Base-by-base conservation (phyloP, 1,140 invertebrate species). In the Drosophila ogumai region DNA sequence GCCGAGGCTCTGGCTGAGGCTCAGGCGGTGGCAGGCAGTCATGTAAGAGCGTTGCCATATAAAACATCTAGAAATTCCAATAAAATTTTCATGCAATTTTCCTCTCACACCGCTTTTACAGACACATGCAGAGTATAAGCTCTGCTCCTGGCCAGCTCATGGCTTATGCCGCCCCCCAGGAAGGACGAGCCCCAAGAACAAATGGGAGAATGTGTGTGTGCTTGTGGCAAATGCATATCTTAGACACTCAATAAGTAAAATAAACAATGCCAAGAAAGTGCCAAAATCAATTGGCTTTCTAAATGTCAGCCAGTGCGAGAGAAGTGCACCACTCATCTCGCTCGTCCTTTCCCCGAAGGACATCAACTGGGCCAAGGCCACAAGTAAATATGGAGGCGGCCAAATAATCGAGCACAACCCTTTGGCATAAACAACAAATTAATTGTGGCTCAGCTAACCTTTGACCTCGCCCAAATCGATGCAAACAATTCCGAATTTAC, bases 71-170 rank as follows among this genome's bases (percentile, higher is more conserved):
- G 75, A 79, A 79, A 79, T 79, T 79, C 75, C 76, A 79, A 79
- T 79, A 79, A 79, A 79, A 79, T 79, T 73, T 79, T 79, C 76
- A 79, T 79, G 75, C 75, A 79, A 79, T 79, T 79, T 79, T 79
- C 67, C 76, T 72, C 76, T 72, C 54, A 60, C 75, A 68, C 74
- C 63, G 52, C 72, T 43, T 22, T 15, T 56, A 10, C 34, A 22
- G 34, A 77, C 52, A 77, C 57, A 77, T 61, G 74, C 74, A 77
- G 75, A 77, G 61, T 67, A 49, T 67, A 49, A 58, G 61, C 47
- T 54, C 12, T 10, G 10, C 64, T 17, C 32, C 36, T 74, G 69
- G 72, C 47, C 73, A 64, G 40, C 52, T 75, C 49, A 77, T 77
- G 75, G 64, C 75, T 78, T 76, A 76, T 76, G 73, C 73, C 49